These are phyloP conservation scores for Neuroterus valhalla DNA, from an alignment of 1,140 invertebrate genomes.

Conservation along the genomic window DNA sequence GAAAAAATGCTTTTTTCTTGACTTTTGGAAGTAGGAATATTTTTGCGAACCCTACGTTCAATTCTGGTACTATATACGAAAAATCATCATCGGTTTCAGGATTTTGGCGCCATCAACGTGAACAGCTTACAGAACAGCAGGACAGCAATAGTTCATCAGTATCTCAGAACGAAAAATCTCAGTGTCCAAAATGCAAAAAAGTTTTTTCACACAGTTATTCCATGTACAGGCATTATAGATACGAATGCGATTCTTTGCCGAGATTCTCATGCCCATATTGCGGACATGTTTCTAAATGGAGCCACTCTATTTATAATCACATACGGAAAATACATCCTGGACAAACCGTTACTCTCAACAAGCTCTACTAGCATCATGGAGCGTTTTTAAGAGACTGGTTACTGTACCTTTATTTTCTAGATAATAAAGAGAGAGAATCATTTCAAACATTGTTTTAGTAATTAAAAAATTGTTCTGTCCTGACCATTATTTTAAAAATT, in stretches of 20 bases:
- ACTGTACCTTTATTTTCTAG: constrained; percentile 1
- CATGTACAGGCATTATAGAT: constrained; percentile 80
- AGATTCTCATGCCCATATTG: constrained; percentile 80
- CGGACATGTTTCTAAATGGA: constrained; percentile 65
- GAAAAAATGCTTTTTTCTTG: not conserved
- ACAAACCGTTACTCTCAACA: constrained; percentile 56
- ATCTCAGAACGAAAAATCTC: constrained; percentile 45
- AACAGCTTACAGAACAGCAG: constrained; percentile 9
- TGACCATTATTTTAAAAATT: constrained; percentile 6
- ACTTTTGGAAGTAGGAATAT: not conserved
- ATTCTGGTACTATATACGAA: constrained; percentile 3
- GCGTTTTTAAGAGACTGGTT: constrained; percentile 10
- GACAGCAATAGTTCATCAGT: constrained; percentile 16
- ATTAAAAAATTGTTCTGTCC: too few relatives aligned
- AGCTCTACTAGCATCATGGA: constrained; percentile 52
- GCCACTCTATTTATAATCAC: constrained; percentile 68
- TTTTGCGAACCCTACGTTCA: not conserved
- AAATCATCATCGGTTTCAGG: constrained; percentile 55
- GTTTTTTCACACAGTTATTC: constrained; percentile 74
- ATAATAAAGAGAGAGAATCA: constrained; percentile 16
- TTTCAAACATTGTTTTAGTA: not conserved
- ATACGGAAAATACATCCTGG: constrained; percentile 64
- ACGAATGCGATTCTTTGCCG: constrained; percentile 82
- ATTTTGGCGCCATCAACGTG: constrained; percentile 33
- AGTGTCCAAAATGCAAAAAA: constrained; percentile 67